These are phyloP conservation scores for Lanius ludovicianus DNA, from an alignment of 2,113 vertebrate genomes.

Conservation along the genomic window DNA sequence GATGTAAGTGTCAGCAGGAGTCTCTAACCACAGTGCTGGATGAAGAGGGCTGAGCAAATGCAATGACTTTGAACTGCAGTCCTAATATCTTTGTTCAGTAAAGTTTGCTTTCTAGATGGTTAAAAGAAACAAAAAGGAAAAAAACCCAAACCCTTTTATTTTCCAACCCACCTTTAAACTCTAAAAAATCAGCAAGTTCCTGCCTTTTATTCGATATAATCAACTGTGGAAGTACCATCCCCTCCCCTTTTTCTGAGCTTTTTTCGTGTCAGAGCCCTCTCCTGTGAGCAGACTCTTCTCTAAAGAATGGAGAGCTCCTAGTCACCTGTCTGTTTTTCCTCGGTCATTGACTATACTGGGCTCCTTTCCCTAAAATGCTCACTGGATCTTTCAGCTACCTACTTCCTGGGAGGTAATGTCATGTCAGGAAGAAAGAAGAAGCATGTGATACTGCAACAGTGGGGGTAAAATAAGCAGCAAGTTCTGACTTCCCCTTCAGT, in stretches of 20 bases:
- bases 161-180: background rate
- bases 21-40: background rate
- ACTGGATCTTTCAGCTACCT: background rate
- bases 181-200: background rate
- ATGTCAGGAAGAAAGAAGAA: background rate
- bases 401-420: background rate
- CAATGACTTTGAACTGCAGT: background rate
- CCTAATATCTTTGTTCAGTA: background rate
- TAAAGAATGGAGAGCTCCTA: background rate
- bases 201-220: background rate
- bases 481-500: background rate
- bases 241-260: background rate
- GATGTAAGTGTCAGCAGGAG: background rate
- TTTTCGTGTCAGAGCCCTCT: background rate
- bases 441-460: fast-evolving
- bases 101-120: background rate
- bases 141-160: background rate
- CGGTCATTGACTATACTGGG: background rate
- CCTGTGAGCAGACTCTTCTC: background rate
- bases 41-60: background rate
- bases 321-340: background rate
- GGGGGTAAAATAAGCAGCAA: background rate
- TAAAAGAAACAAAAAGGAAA: fast-evolving
- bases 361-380: background rate
- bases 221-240: background rate